These are phyloP conservation scores for Cynaeus angustus DNA, from an alignment of 2,888 invertebrate species.

Conservation along the genomic window DNA sequence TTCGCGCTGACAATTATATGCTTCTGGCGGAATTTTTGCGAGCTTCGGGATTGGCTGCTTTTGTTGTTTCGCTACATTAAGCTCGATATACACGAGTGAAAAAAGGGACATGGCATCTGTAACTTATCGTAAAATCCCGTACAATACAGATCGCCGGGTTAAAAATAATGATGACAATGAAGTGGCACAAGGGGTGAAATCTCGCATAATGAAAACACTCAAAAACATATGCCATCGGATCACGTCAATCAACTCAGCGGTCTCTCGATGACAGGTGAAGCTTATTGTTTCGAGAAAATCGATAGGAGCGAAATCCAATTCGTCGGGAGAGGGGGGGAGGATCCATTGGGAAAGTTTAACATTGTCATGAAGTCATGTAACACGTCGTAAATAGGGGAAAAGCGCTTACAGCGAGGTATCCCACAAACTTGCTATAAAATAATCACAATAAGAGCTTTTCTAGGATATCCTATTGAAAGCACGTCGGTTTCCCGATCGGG, in stretches of 20 bases:
- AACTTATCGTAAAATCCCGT: conserved; percentile 4
- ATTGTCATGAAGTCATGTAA: conserved; percentile 36
- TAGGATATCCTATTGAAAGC: background rate
- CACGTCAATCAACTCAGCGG: conserved; percentile 35
- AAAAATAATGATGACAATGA: conserved; percentile 18
- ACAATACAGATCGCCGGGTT: background rate
- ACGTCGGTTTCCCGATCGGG: conserved; percentile 8
- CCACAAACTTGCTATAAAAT: conserved; percentile 10
- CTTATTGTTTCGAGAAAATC: conserved; percentile 47
- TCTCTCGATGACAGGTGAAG: conserved; percentile 49
- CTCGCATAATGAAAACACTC: conserved; percentile 33
- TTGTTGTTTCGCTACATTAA: conserved; percentile 19
- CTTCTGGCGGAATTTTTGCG: conserved; percentile 4
- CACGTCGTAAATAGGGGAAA: conserved; percentile 32
- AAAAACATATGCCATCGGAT: conserved; percentile 43
- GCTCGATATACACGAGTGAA: background rate
- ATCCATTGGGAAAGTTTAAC: conserved; percentile 33
- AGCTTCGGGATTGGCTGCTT: conserved; percentile 8
- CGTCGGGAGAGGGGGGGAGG: conserved; percentile 15
- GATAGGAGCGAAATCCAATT: conserved; percentile 41
- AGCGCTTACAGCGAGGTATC: background rate
- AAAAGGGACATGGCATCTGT: background rate
- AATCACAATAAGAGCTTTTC: conserved; percentile 15
- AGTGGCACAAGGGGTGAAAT: conserved; percentile 20
- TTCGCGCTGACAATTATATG: conserved; percentile 8